Evolutionary conservation across 1,140 invertebrate species (phyloP).

Genomic region (Meloidogyne floridensis): DNA sequence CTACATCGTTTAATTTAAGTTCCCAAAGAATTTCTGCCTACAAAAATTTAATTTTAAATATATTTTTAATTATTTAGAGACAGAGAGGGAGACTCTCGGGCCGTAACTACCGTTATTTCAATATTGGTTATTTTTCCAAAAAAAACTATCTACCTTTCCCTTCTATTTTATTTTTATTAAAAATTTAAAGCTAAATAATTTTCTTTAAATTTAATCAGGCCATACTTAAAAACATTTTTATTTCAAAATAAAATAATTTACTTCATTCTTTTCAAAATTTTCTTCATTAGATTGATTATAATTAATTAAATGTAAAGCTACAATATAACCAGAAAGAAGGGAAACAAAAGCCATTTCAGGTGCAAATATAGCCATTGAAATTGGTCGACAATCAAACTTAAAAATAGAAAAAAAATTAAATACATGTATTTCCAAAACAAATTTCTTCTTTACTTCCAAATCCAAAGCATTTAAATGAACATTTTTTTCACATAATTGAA

Average conservation of each 20-base stretch:
- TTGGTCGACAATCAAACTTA: slow-evolving; percentile 69
- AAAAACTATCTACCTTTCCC: too few species aligned
- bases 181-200: too few species aligned
- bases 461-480: slow-evolving; percentile 67
- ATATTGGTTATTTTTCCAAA: too few species aligned
- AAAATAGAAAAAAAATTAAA: not conserved
- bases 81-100: too few species aligned
- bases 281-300: slow-evolving; percentile 35
- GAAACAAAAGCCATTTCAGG: slow-evolving; percentile 67
- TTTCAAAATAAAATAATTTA: not conserved
- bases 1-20: slow-evolving; percentile 69
- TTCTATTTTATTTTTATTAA: too few species aligned
- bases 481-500: slow-evolving; percentile 63
- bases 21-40: slow-evolving; percentile 67
- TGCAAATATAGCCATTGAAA: slow-evolving; percentile 67
- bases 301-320: slow-evolving; percentile 63
- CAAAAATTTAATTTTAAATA: slow-evolving; percentile 50
- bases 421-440: not conserved
- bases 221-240: not conserved
- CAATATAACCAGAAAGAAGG: slow-evolving; percentile 68
- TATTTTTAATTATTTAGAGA: not conserved
- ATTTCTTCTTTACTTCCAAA: slow-evolving; percentile 65
- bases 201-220: too few species aligned
- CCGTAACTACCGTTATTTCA: too few species aligned
- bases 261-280: slow-evolving; percentile 2